Percentiles rank a stretch among this genome's conserved stretches.
Conservation (phyloP, 1,140 invertebrate species). For the Zelostemma sp. region DNA sequence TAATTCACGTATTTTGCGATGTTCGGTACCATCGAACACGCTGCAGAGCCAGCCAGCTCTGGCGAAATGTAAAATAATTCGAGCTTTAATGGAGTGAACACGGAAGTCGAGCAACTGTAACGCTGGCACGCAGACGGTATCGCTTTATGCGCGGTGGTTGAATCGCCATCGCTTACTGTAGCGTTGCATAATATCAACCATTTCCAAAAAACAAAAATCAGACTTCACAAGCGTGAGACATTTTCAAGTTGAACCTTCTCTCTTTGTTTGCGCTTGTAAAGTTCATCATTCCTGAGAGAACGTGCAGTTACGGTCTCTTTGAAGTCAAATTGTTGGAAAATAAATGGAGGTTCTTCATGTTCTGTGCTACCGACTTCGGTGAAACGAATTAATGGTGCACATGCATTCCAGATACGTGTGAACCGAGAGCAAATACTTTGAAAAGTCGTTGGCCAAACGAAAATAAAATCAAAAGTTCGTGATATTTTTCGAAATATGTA, state of each 20-base stretch:
- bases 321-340: conserved; percentile 12
- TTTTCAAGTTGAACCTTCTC: conserved; percentile 37
- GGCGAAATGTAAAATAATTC: conserved; percentile 50
- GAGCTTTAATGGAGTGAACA: conserved; percentile 47
- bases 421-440: neutral
- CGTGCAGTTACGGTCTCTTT: conserved; percentile 16
- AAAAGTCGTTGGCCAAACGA: too few species aligned
- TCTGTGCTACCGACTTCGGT: conserved; percentile 10
- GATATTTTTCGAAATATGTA: too few species aligned
- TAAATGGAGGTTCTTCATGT: conserved; percentile 23
- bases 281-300: conserved; percentile 29
- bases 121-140: conserved; percentile 47
- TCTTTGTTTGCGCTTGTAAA: conserved; percentile 39
- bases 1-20: neutral
- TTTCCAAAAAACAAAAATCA: conserved; percentile 39
- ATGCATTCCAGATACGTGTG: conserved; percentile 4
- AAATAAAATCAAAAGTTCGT: neutral
- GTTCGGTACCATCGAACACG: neutral
- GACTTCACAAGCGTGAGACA: conserved; percentile 38
- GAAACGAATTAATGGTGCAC: neutral
- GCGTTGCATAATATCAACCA: conserved; percentile 48
- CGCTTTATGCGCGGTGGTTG: conserved; percentile 10
- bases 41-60: conserved; percentile 6
- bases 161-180: conserved; percentile 15
- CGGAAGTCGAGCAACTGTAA: conserved; percentile 49